phyloP scores from a whole-genome alignment of 2,888 invertebrate genomes.

The Eristalinus aeneus region DNA sequence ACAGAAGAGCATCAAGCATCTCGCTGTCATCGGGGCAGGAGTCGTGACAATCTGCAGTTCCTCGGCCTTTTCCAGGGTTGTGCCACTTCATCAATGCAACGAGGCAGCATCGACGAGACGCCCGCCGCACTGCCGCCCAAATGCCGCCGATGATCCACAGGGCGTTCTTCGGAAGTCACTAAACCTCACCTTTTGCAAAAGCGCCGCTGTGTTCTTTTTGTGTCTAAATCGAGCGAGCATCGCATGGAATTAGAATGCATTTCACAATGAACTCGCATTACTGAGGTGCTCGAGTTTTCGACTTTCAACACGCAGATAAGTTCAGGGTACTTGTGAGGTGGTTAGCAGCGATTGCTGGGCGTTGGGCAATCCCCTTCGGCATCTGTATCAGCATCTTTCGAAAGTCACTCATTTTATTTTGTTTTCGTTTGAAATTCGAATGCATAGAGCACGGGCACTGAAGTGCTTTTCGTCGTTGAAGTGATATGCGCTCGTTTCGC shows the following conservation, averaged over 20 bases:
- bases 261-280: constrained; percentile 32
- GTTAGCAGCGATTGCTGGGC: constrained; percentile 13
- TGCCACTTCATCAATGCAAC: constrained; percentile 24
- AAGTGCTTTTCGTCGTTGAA: not conserved
- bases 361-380: constrained; percentile 27
- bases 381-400: constrained; percentile 30
- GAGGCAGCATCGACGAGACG: not conserved
- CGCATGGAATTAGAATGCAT: constrained; percentile 23
- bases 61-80: constrained; percentile 35
- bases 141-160: not conserved
- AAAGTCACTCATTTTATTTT: constrained; percentile 8
- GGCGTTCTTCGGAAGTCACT: constrained; percentile 11
- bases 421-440: not conserved
- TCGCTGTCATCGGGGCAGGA: not conserved
- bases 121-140: no score
- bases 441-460: not conserved
- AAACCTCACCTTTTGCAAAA: constrained; percentile 38
- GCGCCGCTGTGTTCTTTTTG: not conserved
- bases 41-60: not conserved
- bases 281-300: constrained; percentile 15
- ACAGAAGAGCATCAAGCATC: constrained; percentile 10
- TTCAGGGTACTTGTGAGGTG: constrained; percentile 30
- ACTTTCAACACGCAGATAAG: constrained; percentile 13
- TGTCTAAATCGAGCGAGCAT: constrained; percentile 28
- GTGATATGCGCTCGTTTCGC: constrained; percentile 4